Percentiles rank a stretch among this genome's conserved stretches.
These are phyloP conservation scores for Dipodomys merriami DNA, from an alignment of 2,113 vertebrate genomes.

Conservation along the genomic window DNA sequence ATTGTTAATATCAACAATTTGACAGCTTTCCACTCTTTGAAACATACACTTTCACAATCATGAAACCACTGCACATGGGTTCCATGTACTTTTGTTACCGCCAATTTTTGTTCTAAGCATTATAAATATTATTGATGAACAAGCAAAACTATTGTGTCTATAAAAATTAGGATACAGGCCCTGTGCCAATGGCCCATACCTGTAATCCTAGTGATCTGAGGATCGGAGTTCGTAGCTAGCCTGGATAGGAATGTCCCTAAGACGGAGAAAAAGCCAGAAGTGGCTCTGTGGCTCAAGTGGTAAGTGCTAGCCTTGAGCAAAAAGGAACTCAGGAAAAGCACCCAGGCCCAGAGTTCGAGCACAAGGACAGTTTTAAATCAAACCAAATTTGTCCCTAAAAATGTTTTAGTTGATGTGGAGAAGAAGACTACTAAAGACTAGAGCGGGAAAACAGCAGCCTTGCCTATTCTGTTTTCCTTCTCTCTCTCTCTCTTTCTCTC, in stretches of 20 bases:
- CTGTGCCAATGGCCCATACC: not conserved
- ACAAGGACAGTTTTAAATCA: too few species aligned
- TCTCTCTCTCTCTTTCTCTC: too few species aligned
- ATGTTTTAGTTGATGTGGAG: not conserved
- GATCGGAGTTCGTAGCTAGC: too few species aligned
- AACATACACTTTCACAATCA: not conserved
- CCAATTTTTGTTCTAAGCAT: not conserved
- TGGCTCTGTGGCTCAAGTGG: too few species aligned
- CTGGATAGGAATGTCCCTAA: too few species aligned
- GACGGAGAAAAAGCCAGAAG: too few species aligned
- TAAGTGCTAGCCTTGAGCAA: too few species aligned
- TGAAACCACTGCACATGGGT: too few species aligned
- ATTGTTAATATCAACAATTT: not conserved
- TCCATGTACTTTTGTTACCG: not conserved
- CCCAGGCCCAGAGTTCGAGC: too few species aligned
- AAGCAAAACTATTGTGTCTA: not conserved
- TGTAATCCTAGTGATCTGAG: too few species aligned
- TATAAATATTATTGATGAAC: too few species aligned
- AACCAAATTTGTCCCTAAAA: not conserved
- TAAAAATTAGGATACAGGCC: conserved; percentile 19
- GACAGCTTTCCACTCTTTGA: not conserved
- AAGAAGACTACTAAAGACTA: not conserved
- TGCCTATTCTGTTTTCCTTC: not conserved
- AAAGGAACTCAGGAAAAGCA: too few species aligned
- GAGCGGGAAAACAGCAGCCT: not conserved